These are phyloP conservation scores for Mimas tiliae DNA, from an alignment of 2,888 invertebrate species.

Conservation along the genomic window DNA sequence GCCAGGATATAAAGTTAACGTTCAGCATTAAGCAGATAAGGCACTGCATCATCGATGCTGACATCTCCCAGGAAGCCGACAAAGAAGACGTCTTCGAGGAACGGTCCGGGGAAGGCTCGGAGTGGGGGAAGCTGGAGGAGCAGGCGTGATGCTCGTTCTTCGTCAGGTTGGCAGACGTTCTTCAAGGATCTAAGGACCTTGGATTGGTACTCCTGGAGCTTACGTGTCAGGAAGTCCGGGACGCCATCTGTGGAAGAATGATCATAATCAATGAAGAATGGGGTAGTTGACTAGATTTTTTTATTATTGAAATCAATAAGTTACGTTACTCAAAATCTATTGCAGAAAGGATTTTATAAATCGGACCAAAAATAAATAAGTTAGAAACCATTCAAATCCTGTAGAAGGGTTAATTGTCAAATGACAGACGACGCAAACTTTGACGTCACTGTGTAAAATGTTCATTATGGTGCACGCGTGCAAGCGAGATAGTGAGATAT, in stretches of 20 bases:
- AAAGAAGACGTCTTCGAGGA: conserved; percentile 96
- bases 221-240: conserved; percentile 74
- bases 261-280: conserved; percentile 29
- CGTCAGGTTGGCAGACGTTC: conserved; percentile 54
- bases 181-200: conserved; percentile 78
- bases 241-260: conserved; percentile 69
- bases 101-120: conserved; percentile 88
- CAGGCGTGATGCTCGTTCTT: conserved; percentile 84
- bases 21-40: conserved; percentile 90
- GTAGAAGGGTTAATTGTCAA: too few relatives aligned
- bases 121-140: conserved; percentile 89
- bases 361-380: too few relatives aligned
- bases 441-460: too few relatives aligned
- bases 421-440: too few relatives aligned
- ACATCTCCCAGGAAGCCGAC: conserved; percentile 96
- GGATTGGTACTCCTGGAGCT: conserved; percentile 78
- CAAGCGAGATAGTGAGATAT: too few relatives aligned
- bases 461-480: too few relatives aligned
- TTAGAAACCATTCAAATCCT: too few relatives aligned
- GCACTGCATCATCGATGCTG: conserved; percentile 97
- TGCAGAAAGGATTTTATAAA: too few relatives aligned
- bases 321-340: too few relatives aligned
- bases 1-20: conserved; percentile 36
- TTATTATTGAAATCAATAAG: too few relatives aligned
- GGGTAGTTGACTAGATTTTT: too few relatives aligned